Conservation (phyloP, 2,797 vertebrate genomes). For the Squalus acanthias region DNA sequence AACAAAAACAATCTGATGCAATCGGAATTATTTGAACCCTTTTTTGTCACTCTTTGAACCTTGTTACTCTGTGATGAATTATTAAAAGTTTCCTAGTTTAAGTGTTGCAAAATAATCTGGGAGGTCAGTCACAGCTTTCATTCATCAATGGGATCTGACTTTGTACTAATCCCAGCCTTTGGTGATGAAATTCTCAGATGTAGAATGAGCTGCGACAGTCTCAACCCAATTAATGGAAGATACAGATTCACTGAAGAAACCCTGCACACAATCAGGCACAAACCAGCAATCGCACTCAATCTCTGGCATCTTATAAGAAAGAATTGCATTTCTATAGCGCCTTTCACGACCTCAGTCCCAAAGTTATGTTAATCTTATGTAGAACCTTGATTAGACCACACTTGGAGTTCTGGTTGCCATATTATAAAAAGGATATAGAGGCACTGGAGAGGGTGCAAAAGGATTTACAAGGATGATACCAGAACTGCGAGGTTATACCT, state of each 20-base stretch:
- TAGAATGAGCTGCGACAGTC: not conserved
- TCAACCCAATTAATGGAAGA: not conserved
- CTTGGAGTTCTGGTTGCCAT: too few relatives aligned
- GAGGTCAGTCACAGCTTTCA: not conserved
- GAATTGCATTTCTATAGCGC: not conserved
- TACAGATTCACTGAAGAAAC: not conserved
- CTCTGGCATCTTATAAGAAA: not conserved
- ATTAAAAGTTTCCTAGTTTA: not conserved
- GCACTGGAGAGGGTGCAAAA: too few relatives aligned
- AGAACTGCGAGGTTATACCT: too few relatives aligned
- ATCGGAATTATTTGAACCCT: not conserved
- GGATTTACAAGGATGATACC: too few relatives aligned
- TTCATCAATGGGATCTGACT: not conserved
- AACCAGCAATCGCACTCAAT: not conserved
- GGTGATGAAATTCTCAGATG: not conserved
- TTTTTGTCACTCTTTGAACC: too few relatives aligned
- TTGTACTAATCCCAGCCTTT: not conserved
- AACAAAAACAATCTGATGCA: constrained; percentile 10
- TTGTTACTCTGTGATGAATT: not conserved
- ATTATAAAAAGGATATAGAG: too few relatives aligned
- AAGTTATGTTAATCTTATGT: too few relatives aligned
- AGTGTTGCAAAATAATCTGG: not conserved
- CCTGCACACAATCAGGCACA: not conserved
- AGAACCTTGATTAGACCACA: too few relatives aligned
- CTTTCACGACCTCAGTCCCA: not conserved